These are phyloP conservation scores for Meteorus sp. DNA, from an alignment of 1,140 invertebrate genomes.

Conservation along the genomic window DNA sequence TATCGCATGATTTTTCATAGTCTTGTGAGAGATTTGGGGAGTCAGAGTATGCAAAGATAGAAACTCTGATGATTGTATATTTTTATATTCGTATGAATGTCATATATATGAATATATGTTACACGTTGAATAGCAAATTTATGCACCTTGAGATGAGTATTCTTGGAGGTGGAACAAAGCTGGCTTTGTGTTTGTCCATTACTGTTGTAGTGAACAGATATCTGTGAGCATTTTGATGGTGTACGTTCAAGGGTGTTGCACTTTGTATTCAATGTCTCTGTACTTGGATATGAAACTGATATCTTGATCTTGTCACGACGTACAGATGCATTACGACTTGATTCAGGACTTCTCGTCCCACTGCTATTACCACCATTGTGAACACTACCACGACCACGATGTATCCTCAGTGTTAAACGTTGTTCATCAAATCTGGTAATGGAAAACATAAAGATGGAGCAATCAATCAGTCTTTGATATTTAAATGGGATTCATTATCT, in stretches of 20 bases:
- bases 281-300: conserved; percentile 79
- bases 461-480: too few relatives aligned
- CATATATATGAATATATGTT: too few relatives aligned
- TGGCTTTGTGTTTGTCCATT: conserved; percentile 55
- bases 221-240: conserved; percentile 49
- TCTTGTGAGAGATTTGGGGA: too few relatives aligned
- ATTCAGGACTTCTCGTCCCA: conserved; percentile 46
- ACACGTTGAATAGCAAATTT: too few relatives aligned
- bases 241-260: conserved; percentile 53
- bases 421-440: conserved; percentile 75
- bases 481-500: too few relatives aligned
- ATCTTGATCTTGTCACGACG: conserved; percentile 77
- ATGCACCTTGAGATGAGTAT: conserved; percentile 51
- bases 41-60: too few relatives aligned
- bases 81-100: too few relatives aligned
- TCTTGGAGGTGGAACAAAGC: conserved; percentile 44
- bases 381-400: conserved; percentile 73
- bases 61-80: too few relatives aligned
- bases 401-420: conserved; percentile 87
- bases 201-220: conserved; percentile 52
- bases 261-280: conserved; percentile 68
- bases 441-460: not conserved
- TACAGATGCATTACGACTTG: conserved; percentile 53
- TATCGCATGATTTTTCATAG: too few relatives aligned
- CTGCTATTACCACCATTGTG: conserved; percentile 62